Evolutionary conservation across 2,888 invertebrate genomes (phyloP).

Genomic region (Pachycephus smyrnensis): DNA sequence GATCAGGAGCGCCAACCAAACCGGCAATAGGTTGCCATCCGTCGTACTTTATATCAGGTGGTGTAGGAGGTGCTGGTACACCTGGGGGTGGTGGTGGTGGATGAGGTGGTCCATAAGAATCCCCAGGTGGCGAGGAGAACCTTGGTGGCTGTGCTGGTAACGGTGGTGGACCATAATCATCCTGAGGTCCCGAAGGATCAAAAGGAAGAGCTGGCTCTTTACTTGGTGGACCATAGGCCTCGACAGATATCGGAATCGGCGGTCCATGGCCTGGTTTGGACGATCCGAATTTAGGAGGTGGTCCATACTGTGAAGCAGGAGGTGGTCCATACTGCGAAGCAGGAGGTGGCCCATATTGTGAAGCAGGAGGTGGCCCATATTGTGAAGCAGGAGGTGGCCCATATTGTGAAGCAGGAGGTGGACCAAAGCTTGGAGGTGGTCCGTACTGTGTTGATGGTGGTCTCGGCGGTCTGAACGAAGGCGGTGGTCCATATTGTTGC

Average conservation of each 20-base stretch:
- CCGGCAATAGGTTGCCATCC: conserved; percentile 90
- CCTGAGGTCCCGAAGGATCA: conserved; percentile 40
- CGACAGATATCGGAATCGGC: conserved; percentile 54
- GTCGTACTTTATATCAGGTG: conserved; percentile 81
- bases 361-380: conserved; percentile 61
- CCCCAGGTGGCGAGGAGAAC: conserved; percentile 41
- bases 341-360: conserved; percentile 45
- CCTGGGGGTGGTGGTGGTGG: conserved; percentile 77
- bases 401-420: conserved; percentile 56
- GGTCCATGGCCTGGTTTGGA: conserved; percentile 45
- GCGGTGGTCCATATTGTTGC: conserved; percentile 56
- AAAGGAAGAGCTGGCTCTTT: conserved; percentile 37
- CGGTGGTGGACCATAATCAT: conserved; percentile 49
- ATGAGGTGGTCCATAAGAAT: conserved; percentile 71
- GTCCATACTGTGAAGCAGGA: conserved; percentile 35
- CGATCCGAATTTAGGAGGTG: conserved; percentile 12
- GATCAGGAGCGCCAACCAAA: conserved; percentile 64
- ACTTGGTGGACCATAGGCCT: conserved; percentile 61
- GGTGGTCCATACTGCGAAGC: conserved; percentile 49
- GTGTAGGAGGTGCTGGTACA: conserved; percentile 80
- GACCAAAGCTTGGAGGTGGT: conserved; percentile 61
- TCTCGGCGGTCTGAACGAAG: conserved; percentile 66
- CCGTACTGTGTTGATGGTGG: conserved; percentile 40
- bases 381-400: conserved; percentile 35
- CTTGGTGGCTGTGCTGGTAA: conserved; percentile 29